Evolutionary conservation across 1,140 invertebrate genomes (phyloP), one percentile per base, ranked within the genome.

Genomic region (Homarus americanus): DNA sequence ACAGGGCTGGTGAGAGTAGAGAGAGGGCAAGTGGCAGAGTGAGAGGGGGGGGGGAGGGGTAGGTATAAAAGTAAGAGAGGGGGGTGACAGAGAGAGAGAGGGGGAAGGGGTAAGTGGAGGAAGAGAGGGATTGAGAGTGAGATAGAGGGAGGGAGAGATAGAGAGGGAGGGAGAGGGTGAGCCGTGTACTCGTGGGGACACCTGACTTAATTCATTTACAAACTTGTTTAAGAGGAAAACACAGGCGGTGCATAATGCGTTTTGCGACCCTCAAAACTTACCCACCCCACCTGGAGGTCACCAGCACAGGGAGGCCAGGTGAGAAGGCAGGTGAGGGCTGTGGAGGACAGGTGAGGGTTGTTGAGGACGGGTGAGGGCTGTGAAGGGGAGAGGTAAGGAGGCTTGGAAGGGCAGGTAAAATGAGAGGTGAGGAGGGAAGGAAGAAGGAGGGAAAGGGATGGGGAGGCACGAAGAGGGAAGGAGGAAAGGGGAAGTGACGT

Each of bases 141-240:
- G 36, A 76, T 34, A 17, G 36, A 40, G 73, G 40, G 36, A 40
- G 36, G 40, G 73, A 38, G 73, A 76, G n/a, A n/a, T n/a, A n/a
- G n/a, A 3, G 40, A 3, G 20, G 73, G 24, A 0, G 40, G 34
- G 40, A 0, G 40, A 28, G 36, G 36, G 28, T 3, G 10, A 73
- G 15, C 24, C 4, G 36, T 20, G 40, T 20, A 17, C 40, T 41
- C 73, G 5, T 32, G 73, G 73, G 40, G 73, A 40, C 73, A 76
- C 73, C 63, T 69, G 63, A 69, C 63, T 69, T 82, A 82, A 82
- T 82, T 82, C 44, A 82, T 53, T 82, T 82, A 82, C 79, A 82
- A 82, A 82, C 49, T 82, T 82, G 79, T 82, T 58, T 82, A 82
- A 53, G 79, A 82, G 79, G 79, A 82, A 82, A 82, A 82, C 79